A percentile compares a stretch with the other conserved stretches of the same genome.
Evolutionary conservation across 2,797 vertebrate genomes (phyloP).

Genomic region (Sphenopsis melanotis): DNA sequence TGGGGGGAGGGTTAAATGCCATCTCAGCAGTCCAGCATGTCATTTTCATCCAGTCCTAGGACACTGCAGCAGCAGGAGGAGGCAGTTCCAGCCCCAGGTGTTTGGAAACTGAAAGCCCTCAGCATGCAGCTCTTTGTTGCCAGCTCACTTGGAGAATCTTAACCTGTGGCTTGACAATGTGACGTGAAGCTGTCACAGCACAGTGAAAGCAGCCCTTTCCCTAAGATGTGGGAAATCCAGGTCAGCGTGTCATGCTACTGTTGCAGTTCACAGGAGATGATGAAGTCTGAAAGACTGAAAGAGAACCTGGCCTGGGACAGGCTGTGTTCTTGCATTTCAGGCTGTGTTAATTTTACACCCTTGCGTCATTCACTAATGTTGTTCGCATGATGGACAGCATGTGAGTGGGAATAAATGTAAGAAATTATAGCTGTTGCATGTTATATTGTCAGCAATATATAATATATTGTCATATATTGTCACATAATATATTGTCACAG

Average conservation of each 20-base stretch:
- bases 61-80: not conserved
- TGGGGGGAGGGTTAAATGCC: not conserved
- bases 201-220: not conserved
- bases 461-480: too few species aligned
- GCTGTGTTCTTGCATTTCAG: not conserved
- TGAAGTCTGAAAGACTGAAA: not conserved
- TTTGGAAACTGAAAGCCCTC: not conserved
- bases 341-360: not conserved
- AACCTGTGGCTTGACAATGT: not conserved
- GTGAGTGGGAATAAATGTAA: not conserved
- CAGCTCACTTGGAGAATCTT: not conserved
- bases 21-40: not conserved
- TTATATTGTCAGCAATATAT: not conserved
- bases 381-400: not conserved
- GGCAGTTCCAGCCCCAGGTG: not conserved
- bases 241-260: not conserved
- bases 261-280: not conserved
- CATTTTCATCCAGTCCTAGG: not conserved
- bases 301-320: not conserved
- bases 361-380: not conserved
- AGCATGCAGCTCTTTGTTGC: not conserved
- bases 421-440: not conserved
- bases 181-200: not conserved
- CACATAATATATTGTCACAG: fast-evolving
- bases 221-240: not conserved